phyloP scores from a whole-genome alignment of 2,797 vertebrate species.

The Enteromius treurensis region DNA sequence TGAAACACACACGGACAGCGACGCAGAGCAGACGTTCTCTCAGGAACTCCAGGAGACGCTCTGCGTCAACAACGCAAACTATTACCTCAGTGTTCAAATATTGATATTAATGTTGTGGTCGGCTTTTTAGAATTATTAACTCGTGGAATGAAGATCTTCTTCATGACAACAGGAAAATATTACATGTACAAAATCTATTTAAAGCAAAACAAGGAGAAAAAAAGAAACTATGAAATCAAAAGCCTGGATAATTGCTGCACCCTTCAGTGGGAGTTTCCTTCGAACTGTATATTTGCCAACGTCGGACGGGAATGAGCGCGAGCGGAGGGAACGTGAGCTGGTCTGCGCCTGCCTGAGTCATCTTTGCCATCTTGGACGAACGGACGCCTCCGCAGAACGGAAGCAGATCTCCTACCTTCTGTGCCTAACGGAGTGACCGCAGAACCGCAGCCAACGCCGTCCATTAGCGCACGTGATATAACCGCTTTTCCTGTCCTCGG shows the following conservation, averaged over 20 bases:
- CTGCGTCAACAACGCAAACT: conserved; percentile 75
- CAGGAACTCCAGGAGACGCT: conserved; percentile 66
- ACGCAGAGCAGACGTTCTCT: conserved; percentile 68
- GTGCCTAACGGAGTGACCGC: conserved; percentile 57
- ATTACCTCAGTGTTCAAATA: conserved; percentile 89
- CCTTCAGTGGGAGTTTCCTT: conserved; percentile 79
- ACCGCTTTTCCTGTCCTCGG: conserved; percentile 35
- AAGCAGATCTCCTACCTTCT: conserved; percentile 58
- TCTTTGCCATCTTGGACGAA: conserved; percentile 7
- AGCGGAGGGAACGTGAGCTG: conserved; percentile 23
- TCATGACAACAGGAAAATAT: conserved; percentile 73
- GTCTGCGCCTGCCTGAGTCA: conserved; percentile 10
- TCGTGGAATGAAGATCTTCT: conserved; percentile 73
- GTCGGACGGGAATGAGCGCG: conserved; percentile 65
- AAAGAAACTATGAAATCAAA: conserved; percentile 67
- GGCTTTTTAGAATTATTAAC: conserved; percentile 80
- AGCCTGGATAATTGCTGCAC: conserved; percentile 86
- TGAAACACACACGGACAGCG: conserved; percentile 37
- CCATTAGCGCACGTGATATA: conserved; percentile 44
- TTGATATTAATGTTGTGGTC: conserved; percentile 80
- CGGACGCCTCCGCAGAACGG: conserved; percentile 6
- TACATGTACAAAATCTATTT: conserved; percentile 73
- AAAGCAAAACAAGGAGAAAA: conserved; percentile 61
- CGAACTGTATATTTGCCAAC: conserved; percentile 80
- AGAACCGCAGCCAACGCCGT: conserved; percentile 27